A percentile compares a stretch with the other conserved stretches of the same genome.
Evolutionary conservation across 2,888 invertebrate species (phyloP).

Genomic region (Drosophila melanosoma): DNA sequence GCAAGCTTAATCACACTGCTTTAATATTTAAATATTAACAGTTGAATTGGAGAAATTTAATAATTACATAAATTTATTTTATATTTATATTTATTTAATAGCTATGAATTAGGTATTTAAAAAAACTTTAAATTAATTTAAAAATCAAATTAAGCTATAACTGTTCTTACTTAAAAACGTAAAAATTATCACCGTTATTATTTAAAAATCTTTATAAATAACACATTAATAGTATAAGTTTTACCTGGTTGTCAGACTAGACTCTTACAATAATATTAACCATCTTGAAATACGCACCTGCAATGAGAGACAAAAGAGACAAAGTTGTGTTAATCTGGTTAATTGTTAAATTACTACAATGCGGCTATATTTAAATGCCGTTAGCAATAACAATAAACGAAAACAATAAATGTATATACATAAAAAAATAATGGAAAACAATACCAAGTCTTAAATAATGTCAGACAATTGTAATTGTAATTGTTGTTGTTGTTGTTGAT

Average conservation of each 20-base stretch:
- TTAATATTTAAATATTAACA: neutral
- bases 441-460: conserved; percentile 21
- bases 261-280: neutral
- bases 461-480: conserved; percentile 21
- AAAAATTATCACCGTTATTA: too few relatives aligned
- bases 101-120: neutral
- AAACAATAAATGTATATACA: neutral
- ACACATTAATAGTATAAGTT: neutral
- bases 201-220: too few relatives aligned
- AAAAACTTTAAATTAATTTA: too few relatives aligned
- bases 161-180: too few relatives aligned
- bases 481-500: too few relatives aligned
- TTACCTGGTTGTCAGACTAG: conserved; percentile 14
- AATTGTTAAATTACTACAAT: conserved; percentile 56
- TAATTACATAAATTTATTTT: too few relatives aligned
- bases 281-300: conserved; percentile 66
- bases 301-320: conserved; percentile 55
- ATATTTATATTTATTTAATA: neutral
- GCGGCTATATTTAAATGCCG: conserved; percentile 40
- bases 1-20: neutral
- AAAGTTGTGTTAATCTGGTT: conserved; percentile 31
- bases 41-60: neutral
- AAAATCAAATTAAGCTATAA: too few relatives aligned
- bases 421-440: conserved; percentile 16
- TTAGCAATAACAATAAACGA: conserved; percentile 27